Evolutionary conservation across 2,888 invertebrate genomes (phyloP), one percentile per base, ranked within the genome.

Genomic region (Zhengitettix transpicula): DNA sequence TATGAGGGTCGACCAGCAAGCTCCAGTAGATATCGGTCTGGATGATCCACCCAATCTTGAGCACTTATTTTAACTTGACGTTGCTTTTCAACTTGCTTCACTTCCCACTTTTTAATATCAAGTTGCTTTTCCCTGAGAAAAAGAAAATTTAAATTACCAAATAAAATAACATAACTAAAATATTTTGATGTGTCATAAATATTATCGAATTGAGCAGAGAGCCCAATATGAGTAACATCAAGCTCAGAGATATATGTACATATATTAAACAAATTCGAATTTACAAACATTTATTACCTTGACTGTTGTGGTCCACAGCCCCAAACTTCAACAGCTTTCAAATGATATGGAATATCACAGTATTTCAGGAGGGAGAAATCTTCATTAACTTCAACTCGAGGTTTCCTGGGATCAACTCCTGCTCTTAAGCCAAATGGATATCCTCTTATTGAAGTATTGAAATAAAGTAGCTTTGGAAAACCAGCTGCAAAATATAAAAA

Each of bases 31-130:
- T 94, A 92, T 60, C 94, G 81, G 77, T 97, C 96, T 0, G 96
- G 95, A 76, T 95, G 93, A 71, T 96, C 94, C 70, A 91, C 81
- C 96, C 96, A 97, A 71, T 95, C 94, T 17, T 88, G 84, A 0
- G 92, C 84, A 15, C 87, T 89, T 62, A 94, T 73, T 71, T 94
- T 94, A 10, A 96, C 89, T 69, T 84, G 82, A 58, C 89, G 77
- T 67, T 89, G 87, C 62, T 87, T 81, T 75, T 96, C 93, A 0
- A 87, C 89, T 72, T 96, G 92, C 67, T 84, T 84, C 17, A 87
- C 84, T 71, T 94, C 91, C 91, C 90, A 94, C 68, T 88, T 87
- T 72, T 94, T 94, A 67, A 92, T 84, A 68, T 92, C 91, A 63
- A 88, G 74, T 74, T 96, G 96, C 12, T 83, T 83, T 68, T 91